phyloP scores from a whole-genome alignment of 2,113 vertebrate genomes.

The Corythoichthys intestinalis region DNA sequence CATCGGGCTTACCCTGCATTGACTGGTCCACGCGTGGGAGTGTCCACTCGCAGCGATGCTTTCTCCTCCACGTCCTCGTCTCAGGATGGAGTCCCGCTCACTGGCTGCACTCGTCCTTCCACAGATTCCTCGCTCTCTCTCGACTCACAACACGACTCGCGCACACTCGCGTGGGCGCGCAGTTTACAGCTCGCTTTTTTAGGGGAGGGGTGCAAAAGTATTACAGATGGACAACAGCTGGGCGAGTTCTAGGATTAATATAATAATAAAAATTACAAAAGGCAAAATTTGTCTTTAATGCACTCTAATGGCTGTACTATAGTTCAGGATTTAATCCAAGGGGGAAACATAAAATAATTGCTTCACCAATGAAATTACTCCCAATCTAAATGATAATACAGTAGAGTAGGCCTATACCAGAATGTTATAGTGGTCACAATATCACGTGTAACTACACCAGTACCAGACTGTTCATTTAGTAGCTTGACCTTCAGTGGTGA shows the following conservation, averaged over 20 bases:
- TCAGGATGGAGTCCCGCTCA: slow-evolving; percentile 34
- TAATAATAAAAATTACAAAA: not conserved
- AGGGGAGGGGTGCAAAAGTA: not conserved
- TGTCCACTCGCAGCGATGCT: not conserved
- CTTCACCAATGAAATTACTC: not conserved
- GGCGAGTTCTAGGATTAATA: slow-evolving; percentile 8
- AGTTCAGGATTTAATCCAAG: not conserved
- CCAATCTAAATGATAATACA: not conserved
- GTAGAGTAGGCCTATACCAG: not conserved
- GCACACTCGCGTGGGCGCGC: not conserved
- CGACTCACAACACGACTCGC: not conserved
- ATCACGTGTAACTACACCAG: too few relatives aligned
- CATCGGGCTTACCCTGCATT: not conserved
- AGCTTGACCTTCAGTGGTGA: too few relatives aligned
- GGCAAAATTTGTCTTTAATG: slow-evolving; percentile 30
- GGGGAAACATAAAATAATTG: not conserved
- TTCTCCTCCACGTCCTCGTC: not conserved
- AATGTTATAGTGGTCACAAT: too few relatives aligned
- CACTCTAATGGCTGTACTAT: not conserved
- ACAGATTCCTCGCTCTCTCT: slow-evolving; percentile 31
- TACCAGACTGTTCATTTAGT: too few relatives aligned
- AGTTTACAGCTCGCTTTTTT: not conserved
- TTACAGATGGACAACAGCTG: slow-evolving; percentile 54
- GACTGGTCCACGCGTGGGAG: slow-evolving; percentile 31
- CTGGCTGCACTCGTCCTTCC: slow-evolving; percentile 27